Percentiles rank a stretch among this genome's conserved stretches.
phyloP scores from a whole-genome alignment of 2,888 invertebrate species.

The Eristalis arbustorum region DNA sequence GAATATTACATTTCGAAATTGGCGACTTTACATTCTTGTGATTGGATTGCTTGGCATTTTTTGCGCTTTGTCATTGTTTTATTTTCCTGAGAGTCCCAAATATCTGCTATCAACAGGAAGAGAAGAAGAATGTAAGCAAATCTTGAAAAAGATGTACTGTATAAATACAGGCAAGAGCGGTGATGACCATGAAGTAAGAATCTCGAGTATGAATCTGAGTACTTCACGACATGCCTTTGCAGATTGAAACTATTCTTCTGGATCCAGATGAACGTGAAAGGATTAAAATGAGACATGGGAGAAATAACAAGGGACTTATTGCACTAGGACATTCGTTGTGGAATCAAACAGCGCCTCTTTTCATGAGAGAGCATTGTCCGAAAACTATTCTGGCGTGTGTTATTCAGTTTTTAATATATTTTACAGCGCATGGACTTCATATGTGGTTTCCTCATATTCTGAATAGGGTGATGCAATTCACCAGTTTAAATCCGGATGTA shows the following conservation, averaged over 20 bases:
- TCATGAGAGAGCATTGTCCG: conserved; percentile 73
- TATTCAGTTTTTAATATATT: conserved; percentile 76
- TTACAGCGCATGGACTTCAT: conserved; percentile 76
- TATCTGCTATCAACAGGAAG: conserved; percentile 74
- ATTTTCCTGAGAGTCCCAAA: conserved; percentile 78
- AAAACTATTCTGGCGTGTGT: conserved; percentile 75
- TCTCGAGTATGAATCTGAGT: not conserved
- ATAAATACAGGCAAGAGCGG: conserved; percentile 71
- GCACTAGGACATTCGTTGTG: conserved; percentile 73
- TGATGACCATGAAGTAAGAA: conserved; percentile 59
- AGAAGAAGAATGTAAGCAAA: conserved; percentile 73
- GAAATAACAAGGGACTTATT: not conserved
- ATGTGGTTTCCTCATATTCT: conserved; percentile 78
- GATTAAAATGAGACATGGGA: not conserved
- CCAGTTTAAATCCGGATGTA: conserved; percentile 68
- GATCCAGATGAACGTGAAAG: conserved; percentile 24
- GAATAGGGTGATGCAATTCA: conserved; percentile 74
- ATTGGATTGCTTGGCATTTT: conserved; percentile 75
- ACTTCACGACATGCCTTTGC: not conserved
- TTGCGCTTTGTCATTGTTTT: conserved; percentile 72
- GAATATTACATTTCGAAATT: conserved; percentile 75
- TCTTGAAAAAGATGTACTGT: conserved; percentile 73
- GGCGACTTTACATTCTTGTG: conserved; percentile 76
- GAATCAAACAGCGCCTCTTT: conserved; percentile 77
- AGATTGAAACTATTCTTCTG: conserved; percentile 12